Conservation (phyloP, 2,888 invertebrate genomes). For the Andrena marginata region DNA sequence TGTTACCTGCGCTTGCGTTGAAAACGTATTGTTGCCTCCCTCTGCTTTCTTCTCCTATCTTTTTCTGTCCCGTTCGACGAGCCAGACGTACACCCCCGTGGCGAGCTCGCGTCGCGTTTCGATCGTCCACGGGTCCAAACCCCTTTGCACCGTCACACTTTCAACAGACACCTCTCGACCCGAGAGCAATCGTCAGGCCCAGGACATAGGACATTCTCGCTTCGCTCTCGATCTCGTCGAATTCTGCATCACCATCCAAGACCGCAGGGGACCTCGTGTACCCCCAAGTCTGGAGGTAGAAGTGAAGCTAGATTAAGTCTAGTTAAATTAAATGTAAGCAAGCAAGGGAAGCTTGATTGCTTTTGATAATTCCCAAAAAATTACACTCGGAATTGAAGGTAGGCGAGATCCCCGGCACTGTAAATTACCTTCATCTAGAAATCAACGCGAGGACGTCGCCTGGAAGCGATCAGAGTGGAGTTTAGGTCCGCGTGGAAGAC, state of each 20-base stretch:
- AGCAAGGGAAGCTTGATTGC: too few relatives aligned
- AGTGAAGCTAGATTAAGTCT: too few relatives aligned
- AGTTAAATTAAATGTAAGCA: too few relatives aligned
- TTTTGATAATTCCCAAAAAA: too few relatives aligned
- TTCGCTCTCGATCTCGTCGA: too few relatives aligned
- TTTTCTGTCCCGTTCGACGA: conserved; percentile 55
- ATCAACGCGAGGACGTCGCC: conserved; percentile 7
- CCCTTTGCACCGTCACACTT: not conserved
- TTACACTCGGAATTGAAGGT: not conserved
- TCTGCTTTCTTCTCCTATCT: conserved; percentile 60
- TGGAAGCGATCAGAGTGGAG: not conserved
- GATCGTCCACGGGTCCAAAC: not conserved
- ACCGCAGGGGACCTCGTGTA: too few relatives aligned
- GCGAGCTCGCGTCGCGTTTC: conserved; percentile 7
- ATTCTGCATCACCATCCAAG: too few relatives aligned
- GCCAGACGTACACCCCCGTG: conserved; percentile 10
- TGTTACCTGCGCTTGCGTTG: conserved; percentile 57
- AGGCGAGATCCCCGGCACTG: not conserved
- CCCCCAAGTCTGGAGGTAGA: too few relatives aligned
- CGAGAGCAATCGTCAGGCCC: too few relatives aligned
- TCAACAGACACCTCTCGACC: too few relatives aligned
- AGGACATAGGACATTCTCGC: too few relatives aligned
- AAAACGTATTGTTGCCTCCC: conserved; percentile 62
- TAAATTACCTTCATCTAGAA: not conserved
- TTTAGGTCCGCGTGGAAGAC: not conserved